Evolutionary conservation across 2,888 invertebrate genomes (phyloP).

Genomic region (Melieria picta): DNA sequence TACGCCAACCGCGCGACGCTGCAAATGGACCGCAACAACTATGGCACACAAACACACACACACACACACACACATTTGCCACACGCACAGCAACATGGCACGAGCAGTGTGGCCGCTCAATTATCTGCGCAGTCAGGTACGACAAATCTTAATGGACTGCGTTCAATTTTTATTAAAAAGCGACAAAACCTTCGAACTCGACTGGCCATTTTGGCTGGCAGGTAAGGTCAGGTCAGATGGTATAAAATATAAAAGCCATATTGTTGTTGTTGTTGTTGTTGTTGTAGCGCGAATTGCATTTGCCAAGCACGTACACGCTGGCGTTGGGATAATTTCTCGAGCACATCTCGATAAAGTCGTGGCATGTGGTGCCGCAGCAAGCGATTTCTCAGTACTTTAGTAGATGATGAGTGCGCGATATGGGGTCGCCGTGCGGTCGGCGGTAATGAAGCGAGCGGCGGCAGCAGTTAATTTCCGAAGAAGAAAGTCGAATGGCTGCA

Average conservation of each 20-base stretch:
- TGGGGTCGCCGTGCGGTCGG: too few relatives aligned
- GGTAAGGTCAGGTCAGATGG: too few relatives aligned
- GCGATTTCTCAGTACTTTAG: too few relatives aligned
- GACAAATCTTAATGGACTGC: conserved; percentile 57
- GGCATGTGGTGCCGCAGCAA: not conserved
- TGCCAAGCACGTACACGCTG: conserved; percentile 31
- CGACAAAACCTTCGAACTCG: conserved; percentile 42
- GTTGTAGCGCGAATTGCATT: conserved; percentile 25
- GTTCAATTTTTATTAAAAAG: conserved; percentile 54
- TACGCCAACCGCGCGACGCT: conserved; percentile 21
- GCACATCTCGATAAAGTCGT: conserved; percentile 34
- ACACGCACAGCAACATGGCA: conserved; percentile 6
- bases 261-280: conserved; percentile 5
- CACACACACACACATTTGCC: not conserved
- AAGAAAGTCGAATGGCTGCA: too few relatives aligned
- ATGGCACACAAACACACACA: conserved; percentile 8
- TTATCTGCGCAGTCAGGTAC: conserved; percentile 54
- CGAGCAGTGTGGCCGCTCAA: conserved; percentile 31
- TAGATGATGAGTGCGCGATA: too few relatives aligned
- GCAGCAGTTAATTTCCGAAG: too few relatives aligned
- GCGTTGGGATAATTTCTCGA: conserved; percentile 28
- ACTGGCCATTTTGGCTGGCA: not conserved
- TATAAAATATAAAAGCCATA: too few relatives aligned
- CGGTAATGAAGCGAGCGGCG: too few relatives aligned
- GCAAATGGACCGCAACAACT: conserved; percentile 24